phyloP scores from a whole-genome alignment of 2,113 vertebrate genomes.

The Sardina pilchardus region DNA sequence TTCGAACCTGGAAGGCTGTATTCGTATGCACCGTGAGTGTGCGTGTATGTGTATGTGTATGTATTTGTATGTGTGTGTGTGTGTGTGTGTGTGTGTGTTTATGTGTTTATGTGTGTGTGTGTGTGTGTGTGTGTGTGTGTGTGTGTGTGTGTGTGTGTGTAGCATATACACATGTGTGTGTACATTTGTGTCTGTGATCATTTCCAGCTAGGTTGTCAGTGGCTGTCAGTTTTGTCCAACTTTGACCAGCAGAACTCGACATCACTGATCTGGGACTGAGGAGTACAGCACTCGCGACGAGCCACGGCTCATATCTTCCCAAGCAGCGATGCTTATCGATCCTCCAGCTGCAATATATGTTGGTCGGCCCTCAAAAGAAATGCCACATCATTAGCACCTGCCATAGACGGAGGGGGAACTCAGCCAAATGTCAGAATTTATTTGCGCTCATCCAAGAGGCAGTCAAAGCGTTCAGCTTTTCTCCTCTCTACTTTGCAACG shows the following conservation, averaged over 20 bases:
- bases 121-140: conserved; percentile 36
- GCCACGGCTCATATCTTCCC: not conserved
- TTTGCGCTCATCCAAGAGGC: not conserved
- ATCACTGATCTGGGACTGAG: not conserved
- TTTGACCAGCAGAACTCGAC: not conserved
- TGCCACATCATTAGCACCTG: conserved; percentile 35
- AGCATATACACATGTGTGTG: no score
- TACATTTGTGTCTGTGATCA: conserved; percentile 24
- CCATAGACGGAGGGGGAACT: not conserved
- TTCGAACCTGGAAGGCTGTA: not conserved
- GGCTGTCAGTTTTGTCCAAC: conserved; percentile 55
- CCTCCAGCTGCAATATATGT: conserved; percentile 15
- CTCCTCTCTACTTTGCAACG: not conserved
- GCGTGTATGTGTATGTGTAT: no score
- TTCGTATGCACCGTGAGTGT: not conserved
- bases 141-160: not conserved
- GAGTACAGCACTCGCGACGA: not conserved
- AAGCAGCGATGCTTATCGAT: conserved; percentile 36
- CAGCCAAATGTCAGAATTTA: conserved; percentile 18
- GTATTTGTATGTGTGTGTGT: conserved; percentile 36
- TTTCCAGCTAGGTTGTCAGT: not conserved
- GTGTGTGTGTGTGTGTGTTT: not conserved
- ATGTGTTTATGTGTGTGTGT: not conserved
- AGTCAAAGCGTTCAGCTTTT: not conserved
- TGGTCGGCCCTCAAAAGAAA: conserved; percentile 20